These are phyloP conservation scores for Pluvialis apricaria DNA, from an alignment of 2,113 vertebrate genomes.

Conservation along the genomic window DNA sequence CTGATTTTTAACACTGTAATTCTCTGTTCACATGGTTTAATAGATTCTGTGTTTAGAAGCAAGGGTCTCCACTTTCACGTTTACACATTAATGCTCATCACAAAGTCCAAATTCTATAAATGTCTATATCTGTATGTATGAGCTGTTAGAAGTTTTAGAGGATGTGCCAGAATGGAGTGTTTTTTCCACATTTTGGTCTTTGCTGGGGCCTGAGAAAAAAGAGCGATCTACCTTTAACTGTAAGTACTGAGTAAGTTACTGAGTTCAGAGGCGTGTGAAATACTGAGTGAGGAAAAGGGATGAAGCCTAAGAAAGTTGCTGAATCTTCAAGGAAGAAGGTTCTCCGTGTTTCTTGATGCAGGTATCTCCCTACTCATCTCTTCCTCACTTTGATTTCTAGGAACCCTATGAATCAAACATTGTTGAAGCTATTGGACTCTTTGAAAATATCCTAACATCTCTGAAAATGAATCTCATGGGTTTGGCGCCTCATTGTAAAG, in stretches of 20 bases:
- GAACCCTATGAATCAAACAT: neutral
- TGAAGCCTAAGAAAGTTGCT: neutral
- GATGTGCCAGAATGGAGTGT: neutral
- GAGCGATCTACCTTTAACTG: neutral
- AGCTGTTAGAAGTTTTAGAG: neutral
- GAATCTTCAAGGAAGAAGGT: neutral
- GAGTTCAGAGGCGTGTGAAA: neutral
- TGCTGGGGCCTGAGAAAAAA: neutral
- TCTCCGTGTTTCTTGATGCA: neutral
- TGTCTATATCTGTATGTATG: neutral
- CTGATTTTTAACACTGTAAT: neutral
- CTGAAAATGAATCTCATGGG: fast-evolving
- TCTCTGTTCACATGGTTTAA: neutral
- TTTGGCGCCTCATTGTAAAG: neutral
- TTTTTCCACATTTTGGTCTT: neutral
- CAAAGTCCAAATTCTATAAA: neutral
- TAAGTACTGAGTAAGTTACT: neutral
- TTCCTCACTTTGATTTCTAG: neutral
- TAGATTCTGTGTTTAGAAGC: neutral
- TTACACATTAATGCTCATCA: neutral
- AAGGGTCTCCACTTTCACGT: neutral
- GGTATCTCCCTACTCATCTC: neutral
- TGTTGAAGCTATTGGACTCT: neutral
- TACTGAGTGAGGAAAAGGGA: neutral
- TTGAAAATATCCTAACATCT: neutral